Evolutionary conservation across 1,140 invertebrate genomes (phyloP), one percentile per base, ranked within the genome.

Genomic region (Drusus annulatus): DNA sequence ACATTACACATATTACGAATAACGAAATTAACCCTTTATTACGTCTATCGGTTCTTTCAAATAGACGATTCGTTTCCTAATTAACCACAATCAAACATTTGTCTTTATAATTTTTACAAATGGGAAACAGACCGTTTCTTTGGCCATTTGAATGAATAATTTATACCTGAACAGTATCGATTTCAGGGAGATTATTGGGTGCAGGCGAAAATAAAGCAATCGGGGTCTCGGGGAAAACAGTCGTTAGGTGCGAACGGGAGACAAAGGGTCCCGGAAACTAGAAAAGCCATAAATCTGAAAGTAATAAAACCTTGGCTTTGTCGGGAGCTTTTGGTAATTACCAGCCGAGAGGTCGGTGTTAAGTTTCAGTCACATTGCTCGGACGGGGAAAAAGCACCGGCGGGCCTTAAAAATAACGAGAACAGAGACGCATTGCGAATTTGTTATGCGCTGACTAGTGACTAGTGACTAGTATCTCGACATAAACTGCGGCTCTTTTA

Each of bases 241-340:
- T 80, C 81, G 81, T 83, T 83, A 83, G 81, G 81, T 80, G 79
- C 68, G 76, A 83, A 68, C 69, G 76, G 56, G 79, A 82, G 78
- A 82, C 79, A 82, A 74, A 74, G 25, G 69, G 75, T 68, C 60
- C 60, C 63, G 21, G 76, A 17, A 83, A 78, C 79, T 75, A 83
- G 76, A 79, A 80, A 81, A 76, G 77, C 82, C 36, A 83, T 83
- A 83, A 83, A 83, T 83, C 82, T 83, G 78, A 83, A 83, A 83
- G 82, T 83, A 83, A 83, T 83, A 83, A 83, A 83, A 83, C 77
- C 79, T 69, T 77, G 82, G 82, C 82, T 83, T 80, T 83, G 82
- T 83, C 77, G 62, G 81, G 78, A 79, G 79, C 81, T 83, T 83
- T 83, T 31, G 79, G 82, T 83, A 83, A 83, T 83, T 83, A 83